Evolutionary conservation across 2,888 invertebrate species (phyloP).

Genomic region (Ectobius pallidus): DNA sequence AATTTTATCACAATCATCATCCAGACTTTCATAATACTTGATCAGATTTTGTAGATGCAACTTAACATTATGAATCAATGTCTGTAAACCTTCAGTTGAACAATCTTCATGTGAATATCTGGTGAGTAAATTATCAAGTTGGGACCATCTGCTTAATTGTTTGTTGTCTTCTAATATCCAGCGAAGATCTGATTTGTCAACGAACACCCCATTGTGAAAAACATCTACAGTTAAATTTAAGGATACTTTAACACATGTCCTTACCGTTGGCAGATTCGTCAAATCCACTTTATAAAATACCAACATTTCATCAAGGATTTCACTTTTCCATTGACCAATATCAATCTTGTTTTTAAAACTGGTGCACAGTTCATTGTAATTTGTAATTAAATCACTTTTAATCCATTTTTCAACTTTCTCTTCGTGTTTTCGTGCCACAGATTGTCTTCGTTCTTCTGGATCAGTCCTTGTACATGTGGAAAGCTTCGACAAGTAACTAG

Average conservation of each 20-base stretch:
- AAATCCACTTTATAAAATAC: too few relatives aligned
- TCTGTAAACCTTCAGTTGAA: not conserved
- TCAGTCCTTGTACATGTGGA: not conserved
- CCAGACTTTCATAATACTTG: not conserved
- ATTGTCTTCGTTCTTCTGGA: not conserved
- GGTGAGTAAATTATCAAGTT: not conserved
- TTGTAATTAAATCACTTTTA: not conserved
- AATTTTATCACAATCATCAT: not conserved
- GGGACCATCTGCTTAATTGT: not conserved
- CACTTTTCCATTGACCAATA: not conserved
- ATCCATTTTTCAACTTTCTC: not conserved
- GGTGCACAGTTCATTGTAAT: not conserved
- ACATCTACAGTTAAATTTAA: not conserved
- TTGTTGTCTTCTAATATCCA: not conserved
- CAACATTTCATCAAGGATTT: not conserved
- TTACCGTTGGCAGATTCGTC: too few relatives aligned
- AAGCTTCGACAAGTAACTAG: not conserved
- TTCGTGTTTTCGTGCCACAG: not conserved
- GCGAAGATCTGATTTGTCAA: not conserved
- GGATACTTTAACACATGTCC: not conserved
- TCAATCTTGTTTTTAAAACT: not conserved
- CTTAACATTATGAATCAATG: not conserved
- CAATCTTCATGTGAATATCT: not conserved
- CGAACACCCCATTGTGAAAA: not conserved
- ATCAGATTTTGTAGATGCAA: not conserved